phyloP scores from a whole-genome alignment of 2,888 invertebrate genomes.

The Polydrusus cervinus region DNA sequence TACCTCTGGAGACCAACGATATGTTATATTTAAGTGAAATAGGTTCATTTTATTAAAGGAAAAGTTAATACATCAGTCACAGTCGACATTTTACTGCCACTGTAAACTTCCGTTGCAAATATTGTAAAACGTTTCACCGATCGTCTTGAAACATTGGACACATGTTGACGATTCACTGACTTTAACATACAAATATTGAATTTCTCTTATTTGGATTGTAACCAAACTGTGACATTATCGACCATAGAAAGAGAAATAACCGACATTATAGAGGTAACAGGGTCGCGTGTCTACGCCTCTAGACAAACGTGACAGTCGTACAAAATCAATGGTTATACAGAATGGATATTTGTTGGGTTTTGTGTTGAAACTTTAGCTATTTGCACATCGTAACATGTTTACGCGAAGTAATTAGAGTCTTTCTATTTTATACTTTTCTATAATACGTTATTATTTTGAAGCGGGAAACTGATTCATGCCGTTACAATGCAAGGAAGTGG shows the following conservation, averaged over 20 bases:
- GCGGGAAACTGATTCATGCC: no score
- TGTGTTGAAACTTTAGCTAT: neutral
- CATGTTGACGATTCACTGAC: neutral
- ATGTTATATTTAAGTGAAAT: no score
- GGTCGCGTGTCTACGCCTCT: conserved; percentile 13
- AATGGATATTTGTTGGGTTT: neutral
- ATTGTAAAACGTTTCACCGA: neutral
- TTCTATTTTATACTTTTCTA: neutral
- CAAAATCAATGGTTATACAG: conserved; percentile 22
- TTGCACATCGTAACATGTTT: neutral
- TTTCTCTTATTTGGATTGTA: conserved; percentile 15
- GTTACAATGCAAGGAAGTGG: no score
- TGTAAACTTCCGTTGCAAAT: neutral
- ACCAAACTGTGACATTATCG: conserved; percentile 21
- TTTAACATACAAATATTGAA: conserved; percentile 5
- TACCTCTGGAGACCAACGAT: no score
- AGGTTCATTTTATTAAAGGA: no score
- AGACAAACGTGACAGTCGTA: conserved; percentile 18
- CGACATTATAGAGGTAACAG: conserved; percentile 17
- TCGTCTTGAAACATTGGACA: neutral
- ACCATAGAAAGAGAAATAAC: conserved; percentile 20
- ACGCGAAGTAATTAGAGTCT: no score
- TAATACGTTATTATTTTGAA: no score
- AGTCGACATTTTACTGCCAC: neutral
- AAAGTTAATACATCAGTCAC: no score